Evolutionary conservation across 1,140 invertebrate genomes (phyloP).

Genomic region (Chymomyza costata): DNA sequence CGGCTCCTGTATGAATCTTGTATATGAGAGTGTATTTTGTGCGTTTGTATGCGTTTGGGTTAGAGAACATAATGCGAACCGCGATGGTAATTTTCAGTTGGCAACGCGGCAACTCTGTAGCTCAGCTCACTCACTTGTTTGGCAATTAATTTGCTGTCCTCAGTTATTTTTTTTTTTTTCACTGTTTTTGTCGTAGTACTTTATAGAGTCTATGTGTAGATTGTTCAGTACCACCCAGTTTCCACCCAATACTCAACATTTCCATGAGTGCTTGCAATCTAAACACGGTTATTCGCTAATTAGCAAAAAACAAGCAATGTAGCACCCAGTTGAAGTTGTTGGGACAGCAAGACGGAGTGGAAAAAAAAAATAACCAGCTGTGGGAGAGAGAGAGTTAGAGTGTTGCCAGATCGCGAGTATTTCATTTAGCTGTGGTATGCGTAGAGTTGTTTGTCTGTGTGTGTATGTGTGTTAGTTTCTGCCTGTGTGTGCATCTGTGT

Average conservation of each 20-base stretch:
- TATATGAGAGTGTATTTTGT: not conserved
- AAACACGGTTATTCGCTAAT: constrained; percentile 73
- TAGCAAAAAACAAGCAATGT: constrained; percentile 68
- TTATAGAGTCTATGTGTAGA: too few species aligned
- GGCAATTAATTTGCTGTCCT: constrained; percentile 70
- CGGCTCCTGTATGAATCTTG: not conserved
- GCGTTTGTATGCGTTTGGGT: constrained; percentile 16
- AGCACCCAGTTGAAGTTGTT: too few species aligned
- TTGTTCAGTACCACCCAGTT: too few species aligned
- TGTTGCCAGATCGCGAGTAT: too few species aligned
- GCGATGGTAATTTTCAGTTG: constrained; percentile 59
- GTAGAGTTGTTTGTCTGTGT: too few species aligned
- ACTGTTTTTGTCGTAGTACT: too few species aligned
- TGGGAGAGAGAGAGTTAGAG: constrained; percentile 4
- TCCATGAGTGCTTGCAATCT: constrained; percentile 71
- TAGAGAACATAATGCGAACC: constrained; percentile 43
- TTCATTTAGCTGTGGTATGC: constrained; percentile 57
- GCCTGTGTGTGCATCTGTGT: too few species aligned
- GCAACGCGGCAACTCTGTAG: constrained; percentile 42
- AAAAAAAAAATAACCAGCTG: too few species aligned
- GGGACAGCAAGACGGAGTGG: too few species aligned
- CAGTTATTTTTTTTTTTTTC: constrained; percentile 58
- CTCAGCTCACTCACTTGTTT: constrained; percentile 58
- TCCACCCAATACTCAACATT: constrained; percentile 1
- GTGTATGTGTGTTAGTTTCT: too few species aligned